Conservation (phyloP, 2,113 vertebrate genomes). For the Aleadryas rufinucha region DNA sequence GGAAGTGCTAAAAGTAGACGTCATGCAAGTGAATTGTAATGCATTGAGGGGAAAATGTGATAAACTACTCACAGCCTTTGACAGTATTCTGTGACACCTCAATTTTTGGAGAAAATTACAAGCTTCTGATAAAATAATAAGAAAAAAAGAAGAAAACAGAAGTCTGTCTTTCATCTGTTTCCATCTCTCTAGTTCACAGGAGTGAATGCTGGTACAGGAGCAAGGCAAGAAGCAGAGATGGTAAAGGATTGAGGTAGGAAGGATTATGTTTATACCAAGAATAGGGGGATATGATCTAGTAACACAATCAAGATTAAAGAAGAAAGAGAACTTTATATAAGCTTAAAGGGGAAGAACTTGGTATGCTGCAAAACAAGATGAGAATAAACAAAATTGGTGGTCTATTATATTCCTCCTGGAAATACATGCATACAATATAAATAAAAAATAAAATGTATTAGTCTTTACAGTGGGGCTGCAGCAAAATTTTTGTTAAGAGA, state of each 20-base stretch:
- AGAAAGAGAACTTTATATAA: neutral
- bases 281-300: neutral
- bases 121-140: constrained; percentile 5
- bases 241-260: neutral
- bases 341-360: neutral
- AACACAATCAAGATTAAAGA: neutral
- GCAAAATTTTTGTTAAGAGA: neutral
- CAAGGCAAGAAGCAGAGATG: neutral
- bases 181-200: neutral
- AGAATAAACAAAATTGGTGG: neutral
- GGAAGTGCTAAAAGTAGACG: neutral
- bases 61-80: neutral
- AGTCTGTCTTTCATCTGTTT: constrained; percentile 9
- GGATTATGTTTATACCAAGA: neutral
- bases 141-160: neutral
- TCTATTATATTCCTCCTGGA: neutral
- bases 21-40: neutral
- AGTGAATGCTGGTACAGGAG: neutral
- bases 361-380: neutral
- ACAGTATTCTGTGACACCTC: neutral
- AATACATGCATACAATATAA: neutral
- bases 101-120: neutral
- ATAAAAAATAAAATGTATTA: neutral
- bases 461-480: neutral
- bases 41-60: neutral